These are phyloP conservation scores for Macrotus californicus DNA, from an alignment of 2,113 vertebrate genomes.

Conservation along the genomic window DNA sequence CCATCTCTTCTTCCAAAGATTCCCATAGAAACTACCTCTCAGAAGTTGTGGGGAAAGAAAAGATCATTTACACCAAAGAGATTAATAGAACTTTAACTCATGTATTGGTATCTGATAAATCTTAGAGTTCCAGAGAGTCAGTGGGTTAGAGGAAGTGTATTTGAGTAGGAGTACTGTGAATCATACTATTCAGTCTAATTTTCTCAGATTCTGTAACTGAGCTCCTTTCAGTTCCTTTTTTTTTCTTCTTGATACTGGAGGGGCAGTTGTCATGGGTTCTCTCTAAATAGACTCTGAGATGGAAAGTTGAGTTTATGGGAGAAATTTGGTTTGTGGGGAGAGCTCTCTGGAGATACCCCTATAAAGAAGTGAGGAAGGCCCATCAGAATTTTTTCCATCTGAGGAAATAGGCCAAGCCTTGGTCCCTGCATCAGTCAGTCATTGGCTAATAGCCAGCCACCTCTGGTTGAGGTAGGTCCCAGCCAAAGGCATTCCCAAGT, in stretches of 20 bases:
- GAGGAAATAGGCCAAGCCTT: background rate
- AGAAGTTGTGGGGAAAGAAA: background rate
- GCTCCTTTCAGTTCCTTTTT: background rate
- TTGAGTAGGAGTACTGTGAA: background rate
- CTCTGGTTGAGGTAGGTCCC: background rate
- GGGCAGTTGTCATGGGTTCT: background rate
- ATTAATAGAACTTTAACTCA: background rate
- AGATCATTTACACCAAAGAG: background rate
- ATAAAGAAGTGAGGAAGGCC: background rate
- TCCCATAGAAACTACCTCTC: background rate
- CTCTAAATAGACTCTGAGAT: background rate
- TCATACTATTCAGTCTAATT: background rate
- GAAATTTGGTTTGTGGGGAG: background rate
- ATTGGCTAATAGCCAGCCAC: background rate
- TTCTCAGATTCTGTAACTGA: background rate
- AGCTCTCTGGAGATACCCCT: background rate
- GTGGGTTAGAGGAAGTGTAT: background rate
- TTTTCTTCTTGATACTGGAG: background rate
- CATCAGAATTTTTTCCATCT: background rate
- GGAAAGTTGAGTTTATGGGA: background rate
- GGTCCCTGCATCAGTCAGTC: background rate
- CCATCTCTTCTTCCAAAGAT: background rate
- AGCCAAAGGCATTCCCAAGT: background rate
- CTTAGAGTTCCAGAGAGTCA: background rate
- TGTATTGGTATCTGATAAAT: background rate